Evolutionary conservation across 2,113 vertebrate genomes (phyloP), one percentile per base, ranked within the genome.

Genomic region (Oreochromis spilurus): DNA sequence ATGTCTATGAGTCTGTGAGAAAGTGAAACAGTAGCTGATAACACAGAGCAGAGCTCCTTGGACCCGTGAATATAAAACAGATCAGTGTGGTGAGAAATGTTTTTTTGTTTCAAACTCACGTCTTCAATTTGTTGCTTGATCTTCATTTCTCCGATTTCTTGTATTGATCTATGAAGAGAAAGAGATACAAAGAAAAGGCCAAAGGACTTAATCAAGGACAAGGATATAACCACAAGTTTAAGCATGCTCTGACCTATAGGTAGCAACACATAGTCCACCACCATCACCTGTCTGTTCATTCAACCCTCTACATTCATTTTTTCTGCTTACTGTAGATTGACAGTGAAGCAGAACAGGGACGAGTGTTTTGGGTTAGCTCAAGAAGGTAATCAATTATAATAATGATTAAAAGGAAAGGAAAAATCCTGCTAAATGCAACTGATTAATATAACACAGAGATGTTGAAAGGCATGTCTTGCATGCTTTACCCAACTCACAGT

Each of bases 81-180:
- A n/a, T 77, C 43, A 50, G 43, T 21, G 13, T 16, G 6, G 50
- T 72, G 52, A 75, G n/a, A 36, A 81, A 1, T 57, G 50, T 26
- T 16, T 36, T 65, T 83, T 26, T 36, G 9, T 11, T 53, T 82
- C 10, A 40, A 82, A 91, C 92, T 93, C 91, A 99, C 98, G 96
- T 99, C 98, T 91, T 99, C 97, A 92, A 99, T 98, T 94, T 95
- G 98, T 94, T 97, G 97, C 84, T 99, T 97, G 83, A 99, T 95
- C 94, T 97, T 98, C 84, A 98, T 94, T 85, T 99, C 98, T 19
- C 97, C 96, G 1, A 97, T 97, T 92, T 99, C 98, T 94, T 99
- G 98, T 92, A 98, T 96, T 53, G 95, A 95, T 93, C 96, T 97
- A 67, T 11, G 55, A 80, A 3, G 7, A 70, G 36, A 65, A 21